These are phyloP conservation scores for Stenoptilia bipunctidactyla DNA, from an alignment of 2,888 invertebrate species.

Conservation along the genomic window DNA sequence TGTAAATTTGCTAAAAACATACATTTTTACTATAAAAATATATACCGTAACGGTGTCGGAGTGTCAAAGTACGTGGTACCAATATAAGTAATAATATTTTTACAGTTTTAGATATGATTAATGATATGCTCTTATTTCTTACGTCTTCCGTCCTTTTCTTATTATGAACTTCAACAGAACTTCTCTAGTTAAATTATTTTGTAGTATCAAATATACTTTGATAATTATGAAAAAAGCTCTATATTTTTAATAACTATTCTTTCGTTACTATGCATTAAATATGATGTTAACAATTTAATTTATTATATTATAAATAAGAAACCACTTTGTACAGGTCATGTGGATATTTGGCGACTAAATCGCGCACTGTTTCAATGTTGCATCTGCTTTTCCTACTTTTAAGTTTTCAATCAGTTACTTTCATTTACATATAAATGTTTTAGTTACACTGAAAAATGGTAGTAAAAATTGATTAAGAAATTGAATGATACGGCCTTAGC, in stretches of 20 bases:
- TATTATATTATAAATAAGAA: conserved; percentile 23
- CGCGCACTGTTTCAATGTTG: conserved; percentile 43
- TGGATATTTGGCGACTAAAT: conserved; percentile 70
- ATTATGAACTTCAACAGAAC: conserved; percentile 23
- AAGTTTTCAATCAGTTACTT: conserved; percentile 32
- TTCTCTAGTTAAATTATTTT: no score
- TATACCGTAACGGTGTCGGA: neutral
- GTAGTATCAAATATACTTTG: no score
- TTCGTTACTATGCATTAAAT: no score
- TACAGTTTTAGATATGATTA: neutral
- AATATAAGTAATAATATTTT: conserved; percentile 18
- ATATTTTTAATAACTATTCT: no score
- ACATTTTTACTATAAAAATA: conserved; percentile 16
- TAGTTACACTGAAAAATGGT: conserved; percentile 60
- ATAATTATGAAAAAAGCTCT: no score
- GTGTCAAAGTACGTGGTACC: conserved; percentile 61
- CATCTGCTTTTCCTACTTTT: conserved; percentile 32
- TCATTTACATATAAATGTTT: conserved; percentile 41
- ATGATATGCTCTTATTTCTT: conserved; percentile 44
- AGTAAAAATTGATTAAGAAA: conserved; percentile 27
- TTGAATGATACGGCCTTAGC: conserved; percentile 44
- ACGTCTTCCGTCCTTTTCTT: conserved; percentile 65
- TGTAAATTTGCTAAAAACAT: conserved; percentile 20
- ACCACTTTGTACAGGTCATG: conserved; percentile 61
- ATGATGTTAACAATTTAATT: no score